Conservation (phyloP, 2,113 vertebrate species). For the Carassius gibelio region DNA sequence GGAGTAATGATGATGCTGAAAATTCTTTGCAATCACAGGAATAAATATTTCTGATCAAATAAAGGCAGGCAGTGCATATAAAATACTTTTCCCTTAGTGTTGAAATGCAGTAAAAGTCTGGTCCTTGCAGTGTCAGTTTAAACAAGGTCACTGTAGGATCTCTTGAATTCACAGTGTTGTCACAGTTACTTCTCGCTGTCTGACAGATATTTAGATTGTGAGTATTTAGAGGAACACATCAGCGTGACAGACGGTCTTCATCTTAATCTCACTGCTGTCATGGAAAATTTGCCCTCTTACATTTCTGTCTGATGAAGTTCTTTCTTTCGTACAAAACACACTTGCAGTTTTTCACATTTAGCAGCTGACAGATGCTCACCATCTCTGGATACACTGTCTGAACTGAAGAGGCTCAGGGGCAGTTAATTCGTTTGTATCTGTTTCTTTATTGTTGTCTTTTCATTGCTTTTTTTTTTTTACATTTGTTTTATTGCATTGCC, state of each 20-base stretch:
- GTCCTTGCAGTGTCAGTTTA: neutral
- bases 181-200: neutral
- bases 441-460: neutral
- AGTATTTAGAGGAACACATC: constrained; percentile 16
- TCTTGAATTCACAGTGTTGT: constrained; percentile 15
- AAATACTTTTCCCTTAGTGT: neutral
- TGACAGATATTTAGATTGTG: constrained; percentile 21
- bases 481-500: neutral
- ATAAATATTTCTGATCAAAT: neutral
- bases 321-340: neutral
- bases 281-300: constrained; percentile 3
- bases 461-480: no score
- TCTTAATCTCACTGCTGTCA: constrained; percentile 37
- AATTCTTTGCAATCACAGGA: no score
- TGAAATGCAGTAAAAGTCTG: constrained; percentile 8
- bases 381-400: neutral
- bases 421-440: neutral
- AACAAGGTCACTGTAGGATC: constrained; percentile 8
- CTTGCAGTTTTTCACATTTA: neutral
- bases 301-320: neutral
- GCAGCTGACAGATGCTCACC: neutral
- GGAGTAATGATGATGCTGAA: no score
- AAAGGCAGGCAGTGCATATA: neutral
- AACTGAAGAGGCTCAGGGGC: neutral
- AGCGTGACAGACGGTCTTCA: neutral